phyloP scores from a whole-genome alignment of 2,113 vertebrate genomes.

The Pao palembangensis region DNA sequence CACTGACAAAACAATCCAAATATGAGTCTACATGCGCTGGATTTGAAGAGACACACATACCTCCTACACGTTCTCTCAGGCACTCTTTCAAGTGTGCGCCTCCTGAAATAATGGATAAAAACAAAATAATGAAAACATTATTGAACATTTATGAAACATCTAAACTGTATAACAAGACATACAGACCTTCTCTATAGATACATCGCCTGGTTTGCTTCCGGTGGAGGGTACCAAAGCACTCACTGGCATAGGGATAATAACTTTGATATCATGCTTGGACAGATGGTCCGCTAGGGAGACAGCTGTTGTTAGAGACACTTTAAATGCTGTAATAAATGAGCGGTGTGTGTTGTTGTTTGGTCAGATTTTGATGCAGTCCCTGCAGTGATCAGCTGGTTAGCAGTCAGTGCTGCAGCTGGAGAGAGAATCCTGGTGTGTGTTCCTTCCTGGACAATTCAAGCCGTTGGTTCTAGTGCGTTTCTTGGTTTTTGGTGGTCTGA shows the following conservation, averaged over 20 bases:
- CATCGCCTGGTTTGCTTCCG: too few species aligned
- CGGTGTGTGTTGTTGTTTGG: constrained; percentile 27
- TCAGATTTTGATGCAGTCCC: constrained; percentile 33
- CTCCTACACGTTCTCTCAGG: background rate
- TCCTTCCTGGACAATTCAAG: too few species aligned
- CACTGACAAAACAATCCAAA: background rate
- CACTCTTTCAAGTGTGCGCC: constrained; percentile 13
- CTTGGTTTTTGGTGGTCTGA: too few species aligned
- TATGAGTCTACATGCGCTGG: constrained; percentile 12
- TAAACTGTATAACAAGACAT: too few species aligned
- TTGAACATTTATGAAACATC: constrained; percentile 14
- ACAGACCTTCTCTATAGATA: too few species aligned
- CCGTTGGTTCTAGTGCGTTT: too few species aligned
- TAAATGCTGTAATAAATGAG: constrained; percentile 11
- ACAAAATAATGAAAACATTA: background rate
- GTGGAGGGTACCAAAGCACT: too few species aligned
- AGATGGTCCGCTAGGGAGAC: constrained; percentile 30
- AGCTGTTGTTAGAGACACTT: constrained; percentile 12
- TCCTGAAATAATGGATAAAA: constrained; percentile 14
- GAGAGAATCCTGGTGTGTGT: constrained; percentile 53
- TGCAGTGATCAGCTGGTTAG: constrained; percentile 45
- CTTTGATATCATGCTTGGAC: constrained; percentile 18
- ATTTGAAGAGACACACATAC: constrained; percentile 4
- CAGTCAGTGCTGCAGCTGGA: constrained; percentile 47
- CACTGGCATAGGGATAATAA: constrained; percentile 13